phyloP scores from a whole-genome alignment of 2,888 invertebrate genomes.

The Amphipoea oculea region DNA sequence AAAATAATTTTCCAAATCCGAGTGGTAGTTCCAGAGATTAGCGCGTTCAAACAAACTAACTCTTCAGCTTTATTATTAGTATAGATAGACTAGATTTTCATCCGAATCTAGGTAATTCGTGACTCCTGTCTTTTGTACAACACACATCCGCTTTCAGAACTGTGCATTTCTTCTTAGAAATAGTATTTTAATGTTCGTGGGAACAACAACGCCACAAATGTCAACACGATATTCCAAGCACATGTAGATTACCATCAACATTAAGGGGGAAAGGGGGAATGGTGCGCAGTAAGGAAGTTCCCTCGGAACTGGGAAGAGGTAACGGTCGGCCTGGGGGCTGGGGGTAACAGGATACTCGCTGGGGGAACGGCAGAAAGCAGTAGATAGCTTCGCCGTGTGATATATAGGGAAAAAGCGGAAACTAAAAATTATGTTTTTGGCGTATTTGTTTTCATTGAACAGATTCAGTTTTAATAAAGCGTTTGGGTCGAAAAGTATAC shows the following conservation, averaged over 20 bases:
- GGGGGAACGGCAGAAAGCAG: conserved; percentile 46
- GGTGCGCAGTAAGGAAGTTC: conserved; percentile 71
- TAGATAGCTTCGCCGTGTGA: conserved; percentile 39
- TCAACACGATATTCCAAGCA: conserved; percentile 48
- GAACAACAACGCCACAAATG: conserved; percentile 47
- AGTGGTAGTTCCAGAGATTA: neutral
- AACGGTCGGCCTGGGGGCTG: conserved; percentile 64
- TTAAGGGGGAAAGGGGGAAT: conserved; percentile 61
- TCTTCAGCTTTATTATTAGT: neutral
- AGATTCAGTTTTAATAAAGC: conserved; percentile 3
- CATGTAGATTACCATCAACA: conserved; percentile 62
- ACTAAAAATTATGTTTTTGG: conserved; percentile 4
- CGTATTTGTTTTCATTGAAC: neutral
- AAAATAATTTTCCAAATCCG: neutral
- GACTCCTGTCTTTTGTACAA: conserved; percentile 18
- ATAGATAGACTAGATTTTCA: neutral
- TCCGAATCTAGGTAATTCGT: conserved; percentile 19
- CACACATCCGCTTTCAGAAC: conserved; percentile 27
- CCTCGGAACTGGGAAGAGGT: conserved; percentile 70
- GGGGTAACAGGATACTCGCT: conserved; percentile 65
- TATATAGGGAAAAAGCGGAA: conserved; percentile 23
- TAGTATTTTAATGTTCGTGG: conserved; percentile 47
- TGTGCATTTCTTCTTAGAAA: conserved; percentile 40
- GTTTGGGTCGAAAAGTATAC: neutral
- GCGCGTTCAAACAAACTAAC: neutral